Percentiles rank a stretch among this genome's conserved stretches.
These are phyloP conservation scores for Emydoidea blandingii DNA, from an alignment of 2,797 vertebrate species.

Conservation along the genomic window DNA sequence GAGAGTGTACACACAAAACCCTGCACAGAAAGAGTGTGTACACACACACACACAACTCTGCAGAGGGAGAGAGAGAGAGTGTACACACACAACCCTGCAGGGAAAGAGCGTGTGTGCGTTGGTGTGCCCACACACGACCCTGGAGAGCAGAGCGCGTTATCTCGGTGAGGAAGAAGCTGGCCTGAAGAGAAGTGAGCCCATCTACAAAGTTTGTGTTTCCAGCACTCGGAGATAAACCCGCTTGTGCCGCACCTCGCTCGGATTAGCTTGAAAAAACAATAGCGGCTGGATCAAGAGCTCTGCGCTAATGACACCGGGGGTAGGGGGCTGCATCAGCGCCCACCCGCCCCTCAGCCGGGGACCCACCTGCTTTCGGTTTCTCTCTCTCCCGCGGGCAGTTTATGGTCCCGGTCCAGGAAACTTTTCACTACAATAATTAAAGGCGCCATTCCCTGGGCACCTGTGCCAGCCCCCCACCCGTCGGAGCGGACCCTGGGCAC, in stretches of 20 bases:
- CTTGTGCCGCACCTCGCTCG: neutral
- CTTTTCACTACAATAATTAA: neutral
- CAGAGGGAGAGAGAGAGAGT: too few relatives aligned
- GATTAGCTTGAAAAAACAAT: neutral
- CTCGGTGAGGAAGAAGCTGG: too few relatives aligned
- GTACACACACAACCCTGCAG: too few relatives aligned
- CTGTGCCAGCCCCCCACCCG: neutral
- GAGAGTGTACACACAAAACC: too few relatives aligned
- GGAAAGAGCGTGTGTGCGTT: too few relatives aligned
- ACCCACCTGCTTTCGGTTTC: neutral
- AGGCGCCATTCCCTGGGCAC: neutral
- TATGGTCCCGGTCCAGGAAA: neutral
- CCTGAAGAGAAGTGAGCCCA: neutral
- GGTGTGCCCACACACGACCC: too few relatives aligned
- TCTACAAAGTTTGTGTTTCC: neutral
- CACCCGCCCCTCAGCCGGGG: too few relatives aligned
- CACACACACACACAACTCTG: too few relatives aligned
- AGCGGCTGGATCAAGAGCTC: neutral
- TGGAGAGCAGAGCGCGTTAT: too few relatives aligned
- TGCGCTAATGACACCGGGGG: neutral
- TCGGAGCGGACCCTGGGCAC: too few relatives aligned
- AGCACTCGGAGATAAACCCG: neutral
- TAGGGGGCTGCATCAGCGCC: neutral
- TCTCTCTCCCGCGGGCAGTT: neutral
- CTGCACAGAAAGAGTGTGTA: too few relatives aligned